These are phyloP conservation scores for Rhaphigaster nebulosa DNA, from an alignment of 2,888 invertebrate genomes.

Conservation along the genomic window DNA sequence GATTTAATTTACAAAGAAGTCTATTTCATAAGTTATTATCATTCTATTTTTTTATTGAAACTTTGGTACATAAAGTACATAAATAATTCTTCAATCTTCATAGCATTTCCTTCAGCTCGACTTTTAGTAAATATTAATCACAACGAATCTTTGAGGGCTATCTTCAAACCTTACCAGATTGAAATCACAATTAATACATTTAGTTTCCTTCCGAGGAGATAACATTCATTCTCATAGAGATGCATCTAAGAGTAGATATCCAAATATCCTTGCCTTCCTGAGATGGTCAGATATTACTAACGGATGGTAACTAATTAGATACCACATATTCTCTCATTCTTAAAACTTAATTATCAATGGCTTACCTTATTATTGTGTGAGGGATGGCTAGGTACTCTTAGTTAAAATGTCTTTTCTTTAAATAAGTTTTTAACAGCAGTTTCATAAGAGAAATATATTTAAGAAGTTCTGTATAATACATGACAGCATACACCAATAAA, in stretches of 20 bases:
- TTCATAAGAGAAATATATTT: no score
- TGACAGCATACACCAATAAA: no score
- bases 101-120: no score
- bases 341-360: no score
- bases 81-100: no score
- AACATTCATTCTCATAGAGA: background rate
- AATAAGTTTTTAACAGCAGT: no score
- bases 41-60: background rate
- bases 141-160: background rate
- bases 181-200: slow-evolving; percentile 6
- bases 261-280: background rate
- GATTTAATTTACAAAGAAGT: no score
- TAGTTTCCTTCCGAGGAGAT: background rate
- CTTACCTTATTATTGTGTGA: background rate
- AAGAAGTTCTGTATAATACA: no score
- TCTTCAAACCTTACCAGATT: background rate
- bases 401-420: no score
- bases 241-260: background rate
- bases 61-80: no score
- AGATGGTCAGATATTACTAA: background rate
- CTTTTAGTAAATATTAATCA: background rate
- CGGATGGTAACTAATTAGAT: background rate
- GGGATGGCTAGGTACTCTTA: no score
- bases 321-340: background rate
- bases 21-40: no score